These are phyloP conservation scores for Drosophila pseudotakahashii DNA, from an alignment of 2,888 invertebrate species.

Conservation along the genomic window DNA sequence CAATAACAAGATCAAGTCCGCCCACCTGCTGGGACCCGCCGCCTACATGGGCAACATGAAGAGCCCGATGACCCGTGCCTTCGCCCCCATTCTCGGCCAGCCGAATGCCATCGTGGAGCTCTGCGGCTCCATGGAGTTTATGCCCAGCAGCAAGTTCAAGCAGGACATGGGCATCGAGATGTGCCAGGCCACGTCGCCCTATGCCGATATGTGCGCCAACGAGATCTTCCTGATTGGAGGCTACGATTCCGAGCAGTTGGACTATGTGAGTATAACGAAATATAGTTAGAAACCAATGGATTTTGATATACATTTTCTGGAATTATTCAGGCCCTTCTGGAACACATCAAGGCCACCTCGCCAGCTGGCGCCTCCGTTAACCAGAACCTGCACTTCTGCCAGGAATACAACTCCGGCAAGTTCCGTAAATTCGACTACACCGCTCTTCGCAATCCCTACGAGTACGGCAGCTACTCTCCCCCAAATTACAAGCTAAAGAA, in stretches of 20 bases:
- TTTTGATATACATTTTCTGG: background rate
- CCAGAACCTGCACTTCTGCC: constrained; percentile 83
- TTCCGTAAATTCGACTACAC: constrained; percentile 84
- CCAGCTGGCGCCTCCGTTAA: constrained; percentile 83
- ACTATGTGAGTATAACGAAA: constrained; percentile 80
- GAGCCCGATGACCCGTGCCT: constrained; percentile 81
- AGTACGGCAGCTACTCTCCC: constrained; percentile 85
- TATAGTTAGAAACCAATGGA: no score
- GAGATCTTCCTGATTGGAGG: constrained; percentile 87
- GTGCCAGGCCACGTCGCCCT: constrained; percentile 83
- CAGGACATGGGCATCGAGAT: constrained; percentile 83
- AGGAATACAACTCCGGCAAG: constrained; percentile 77
- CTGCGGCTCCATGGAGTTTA: constrained; percentile 75
- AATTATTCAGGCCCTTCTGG: constrained; percentile 58
- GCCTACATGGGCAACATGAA: constrained; percentile 84
- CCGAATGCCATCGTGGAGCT: constrained; percentile 77
- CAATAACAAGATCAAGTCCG: constrained; percentile 73
- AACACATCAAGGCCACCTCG: constrained; percentile 81
- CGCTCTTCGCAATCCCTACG: constrained; percentile 81
- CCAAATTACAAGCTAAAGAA: constrained; percentile 85
- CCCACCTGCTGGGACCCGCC: constrained; percentile 85
- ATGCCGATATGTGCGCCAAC: constrained; percentile 86
- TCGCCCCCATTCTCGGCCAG: constrained; percentile 70
- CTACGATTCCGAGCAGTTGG: constrained; percentile 84
- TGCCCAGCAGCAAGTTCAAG: constrained; percentile 73